Evolutionary conservation across 2,113 vertebrate genomes (phyloP).

Genomic region (Narcine bancroftii): DNA sequence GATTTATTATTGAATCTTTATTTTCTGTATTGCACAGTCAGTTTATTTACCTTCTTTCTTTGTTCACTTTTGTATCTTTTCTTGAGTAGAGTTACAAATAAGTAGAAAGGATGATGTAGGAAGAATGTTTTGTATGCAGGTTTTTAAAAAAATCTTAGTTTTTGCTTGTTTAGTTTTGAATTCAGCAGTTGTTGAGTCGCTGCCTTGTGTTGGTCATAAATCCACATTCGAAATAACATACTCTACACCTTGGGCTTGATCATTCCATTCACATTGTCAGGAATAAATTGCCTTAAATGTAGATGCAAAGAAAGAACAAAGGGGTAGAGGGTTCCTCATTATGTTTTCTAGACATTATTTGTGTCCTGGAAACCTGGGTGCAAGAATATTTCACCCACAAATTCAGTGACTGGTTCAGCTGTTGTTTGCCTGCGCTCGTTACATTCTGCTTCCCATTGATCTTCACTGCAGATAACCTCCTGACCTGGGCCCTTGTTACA

Average conservation of each 20-base stretch:
- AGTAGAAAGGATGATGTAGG: background rate
- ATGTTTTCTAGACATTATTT: background rate
- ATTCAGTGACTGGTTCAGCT: background rate
- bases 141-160: too few relatives aligned
- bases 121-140: background rate
- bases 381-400: background rate
- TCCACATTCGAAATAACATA: background rate
- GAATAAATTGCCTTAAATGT: background rate
- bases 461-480: constrained; percentile 6
- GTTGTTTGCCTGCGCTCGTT: background rate
- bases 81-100: too few relatives aligned
- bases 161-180: background rate
- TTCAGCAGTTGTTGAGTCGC: background rate
- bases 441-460: background rate
- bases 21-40: too few relatives aligned
- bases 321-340: background rate
- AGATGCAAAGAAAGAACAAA: background rate
- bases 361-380: background rate
- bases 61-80: too few relatives aligned
- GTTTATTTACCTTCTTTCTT: too few relatives aligned
- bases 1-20: too few relatives aligned
- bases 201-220: background rate
- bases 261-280: background rate
- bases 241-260: background rate
- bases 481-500: background rate